Conservation (phyloP, 2,888 invertebrate species). For the Volucella inanis region DNA sequence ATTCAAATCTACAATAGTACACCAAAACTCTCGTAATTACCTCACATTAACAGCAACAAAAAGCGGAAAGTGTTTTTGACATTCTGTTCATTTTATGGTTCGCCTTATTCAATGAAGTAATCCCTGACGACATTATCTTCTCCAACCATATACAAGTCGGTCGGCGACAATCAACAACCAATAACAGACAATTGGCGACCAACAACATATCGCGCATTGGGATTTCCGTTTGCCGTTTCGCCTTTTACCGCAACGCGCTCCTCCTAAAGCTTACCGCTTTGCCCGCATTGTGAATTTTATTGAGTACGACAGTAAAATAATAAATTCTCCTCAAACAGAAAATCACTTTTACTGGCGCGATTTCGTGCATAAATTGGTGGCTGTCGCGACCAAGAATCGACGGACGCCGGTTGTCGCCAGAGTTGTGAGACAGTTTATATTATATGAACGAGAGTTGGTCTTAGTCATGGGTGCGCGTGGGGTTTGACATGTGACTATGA, state of each 20-base stretch:
- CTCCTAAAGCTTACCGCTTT: background rate
- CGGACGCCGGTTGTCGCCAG: conserved; percentile 13
- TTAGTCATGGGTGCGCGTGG: background rate
- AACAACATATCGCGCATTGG: background rate
- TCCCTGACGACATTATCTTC: conserved; percentile 18
- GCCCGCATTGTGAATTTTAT: conserved; percentile 16
- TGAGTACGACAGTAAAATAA: conserved; percentile 26
- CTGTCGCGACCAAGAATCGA: conserved; percentile 17
- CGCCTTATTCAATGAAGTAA: conserved; percentile 11
- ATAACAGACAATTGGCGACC: too few species aligned
- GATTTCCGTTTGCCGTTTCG: conserved; percentile 9
- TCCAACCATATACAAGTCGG: conserved; percentile 10
- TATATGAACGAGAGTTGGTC: background rate
- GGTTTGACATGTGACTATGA: background rate
- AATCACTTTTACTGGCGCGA: conserved; percentile 23
- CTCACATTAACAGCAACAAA: too few species aligned
- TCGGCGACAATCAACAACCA: background rate
- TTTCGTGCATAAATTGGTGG: conserved; percentile 26
- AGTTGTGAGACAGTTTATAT: conserved; percentile 20
- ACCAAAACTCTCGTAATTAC: too few species aligned
- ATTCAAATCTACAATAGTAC: too few species aligned
- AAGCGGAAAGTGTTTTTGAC: too few species aligned
- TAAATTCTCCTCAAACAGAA: conserved; percentile 23
- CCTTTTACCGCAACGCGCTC: background rate
- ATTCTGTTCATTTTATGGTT: too few species aligned